These are phyloP conservation scores for Amiota mariae DNA, from an alignment of 2,888 invertebrate genomes.

Conservation along the genomic window DNA sequence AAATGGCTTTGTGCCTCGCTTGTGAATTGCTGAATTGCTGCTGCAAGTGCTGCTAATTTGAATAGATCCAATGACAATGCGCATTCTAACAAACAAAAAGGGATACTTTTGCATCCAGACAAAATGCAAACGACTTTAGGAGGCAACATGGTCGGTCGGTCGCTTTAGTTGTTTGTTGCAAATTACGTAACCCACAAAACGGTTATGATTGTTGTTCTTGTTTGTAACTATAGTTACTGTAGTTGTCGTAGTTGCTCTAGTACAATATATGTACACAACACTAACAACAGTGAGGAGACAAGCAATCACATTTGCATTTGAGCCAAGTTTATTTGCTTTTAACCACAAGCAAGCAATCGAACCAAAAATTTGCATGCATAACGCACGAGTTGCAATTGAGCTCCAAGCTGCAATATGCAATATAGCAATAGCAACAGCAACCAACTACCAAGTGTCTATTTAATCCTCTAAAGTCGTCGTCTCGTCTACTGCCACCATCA, in stretches of 20 bases:
- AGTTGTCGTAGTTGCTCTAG: background rate
- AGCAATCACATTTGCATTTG: constrained; percentile 27
- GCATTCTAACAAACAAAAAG: constrained; percentile 59
- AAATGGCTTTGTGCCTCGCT: background rate
- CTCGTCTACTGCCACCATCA: too few species aligned
- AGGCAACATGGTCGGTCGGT: constrained; percentile 31
- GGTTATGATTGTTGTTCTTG: constrained; percentile 53
- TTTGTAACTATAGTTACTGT: too few species aligned
- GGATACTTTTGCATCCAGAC: constrained; percentile 12
- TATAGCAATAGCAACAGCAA: too few species aligned
- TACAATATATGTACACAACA: too few species aligned
- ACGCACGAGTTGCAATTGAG: constrained; percentile 12
- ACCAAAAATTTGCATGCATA: constrained; percentile 49
- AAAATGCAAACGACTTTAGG: constrained; percentile 45
- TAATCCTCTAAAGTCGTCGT: too few species aligned
- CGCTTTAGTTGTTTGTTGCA: constrained; percentile 48
- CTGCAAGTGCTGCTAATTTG: constrained; percentile 60
- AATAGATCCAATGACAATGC: constrained; percentile 43
- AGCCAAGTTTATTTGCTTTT: constrained; percentile 11
- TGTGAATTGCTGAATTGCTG: constrained; percentile 17
- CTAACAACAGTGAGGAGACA: background rate
- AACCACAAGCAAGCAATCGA: constrained; percentile 44
- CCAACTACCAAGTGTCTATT: too few species aligned
- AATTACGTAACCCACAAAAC: constrained; percentile 62
- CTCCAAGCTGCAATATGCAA: constrained; percentile 31